Percentiles rank a stretch among this genome's conserved stretches.
phyloP scores from a whole-genome alignment of 92 coral and sea anemone species.

The Heteractis magnifica region DNA sequence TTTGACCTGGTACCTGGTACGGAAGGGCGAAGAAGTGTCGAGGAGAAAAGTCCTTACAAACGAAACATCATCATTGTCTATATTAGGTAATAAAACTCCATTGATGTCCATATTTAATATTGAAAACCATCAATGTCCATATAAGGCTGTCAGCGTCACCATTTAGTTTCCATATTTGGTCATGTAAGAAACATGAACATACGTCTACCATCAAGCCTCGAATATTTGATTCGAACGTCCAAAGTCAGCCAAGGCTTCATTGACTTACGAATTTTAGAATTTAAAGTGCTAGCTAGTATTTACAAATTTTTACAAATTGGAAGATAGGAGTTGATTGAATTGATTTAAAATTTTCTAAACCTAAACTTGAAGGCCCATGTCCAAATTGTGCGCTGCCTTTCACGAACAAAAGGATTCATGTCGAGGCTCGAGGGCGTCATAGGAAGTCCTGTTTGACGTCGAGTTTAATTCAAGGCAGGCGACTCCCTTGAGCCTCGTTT shows the following conservation, averaged over 20 bases:
- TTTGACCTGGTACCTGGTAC: neutral
- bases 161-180: neutral
- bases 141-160: neutral
- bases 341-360: conserved; percentile 11
- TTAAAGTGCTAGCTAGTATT: conserved; percentile 24
- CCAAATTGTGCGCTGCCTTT: neutral
- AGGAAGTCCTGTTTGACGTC: too few species aligned
- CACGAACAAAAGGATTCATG: too few species aligned
- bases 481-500: neutral
- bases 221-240: neutral
- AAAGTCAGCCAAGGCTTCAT: conserved; percentile 4
- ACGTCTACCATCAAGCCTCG: neutral
- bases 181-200: neutral
- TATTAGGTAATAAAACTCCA: conserved; percentile 7
- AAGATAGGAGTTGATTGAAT: neutral
- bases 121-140: conserved; percentile 7
- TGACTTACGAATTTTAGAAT: conserved; percentile 18
- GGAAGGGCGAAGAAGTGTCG: conserved; percentile 1
- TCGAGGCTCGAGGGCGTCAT: too few species aligned
- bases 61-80: conserved; percentile 1
- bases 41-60: conserved; percentile 4
- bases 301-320: conserved; percentile 26
- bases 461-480: too few species aligned
- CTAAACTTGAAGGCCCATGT: neutral
- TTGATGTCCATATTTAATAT: neutral